Conservation (phyloP, 1,140 invertebrate species). For the Drosophila ambigua region DNA sequence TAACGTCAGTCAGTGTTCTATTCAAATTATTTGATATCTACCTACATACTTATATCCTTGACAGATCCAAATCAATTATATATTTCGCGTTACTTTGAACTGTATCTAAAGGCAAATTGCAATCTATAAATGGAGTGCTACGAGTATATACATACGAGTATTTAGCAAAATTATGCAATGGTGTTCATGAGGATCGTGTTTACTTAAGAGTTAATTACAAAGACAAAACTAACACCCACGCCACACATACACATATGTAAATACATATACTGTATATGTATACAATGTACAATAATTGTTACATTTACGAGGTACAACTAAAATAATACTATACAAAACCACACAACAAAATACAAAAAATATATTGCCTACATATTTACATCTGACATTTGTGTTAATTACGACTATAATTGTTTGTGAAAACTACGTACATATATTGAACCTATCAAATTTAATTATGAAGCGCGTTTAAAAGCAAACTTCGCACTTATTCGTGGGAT, state of each 20-base stretch:
- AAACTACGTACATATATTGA: constrained; percentile 53
- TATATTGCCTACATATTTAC: constrained; percentile 30
- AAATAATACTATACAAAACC: constrained; percentile 47
- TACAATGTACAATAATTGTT: constrained; percentile 25
- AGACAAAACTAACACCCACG: constrained; percentile 2
- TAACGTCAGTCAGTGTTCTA: constrained; percentile 48
- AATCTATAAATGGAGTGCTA: constrained; percentile 26
- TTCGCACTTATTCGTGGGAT: constrained; percentile 41
- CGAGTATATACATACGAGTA: constrained; percentile 20
- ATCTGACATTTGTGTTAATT: constrained; percentile 75
- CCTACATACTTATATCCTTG: constrained; percentile 39
- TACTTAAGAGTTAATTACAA: constrained; percentile 10
- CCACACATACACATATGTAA: constrained; percentile 46
- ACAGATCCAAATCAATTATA: constrained; percentile 60
- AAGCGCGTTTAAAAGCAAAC: constrained; percentile 42
- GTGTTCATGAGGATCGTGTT: constrained; percentile 5
- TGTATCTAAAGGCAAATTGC: constrained; percentile 47
- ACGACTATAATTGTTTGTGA: constrained; percentile 77
- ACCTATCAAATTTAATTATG: constrained; percentile 63
- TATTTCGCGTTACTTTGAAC: constrained; percentile 69
- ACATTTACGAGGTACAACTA: constrained; percentile 13
- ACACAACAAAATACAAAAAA: constrained; percentile 46
- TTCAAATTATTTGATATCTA: constrained; percentile 54
- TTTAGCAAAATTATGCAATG: constrained; percentile 20
- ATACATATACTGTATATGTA: constrained; percentile 41